Evolutionary conservation across 1,140 invertebrate genomes (phyloP).

Genomic region (Trichogramma pretiosum): DNA sequence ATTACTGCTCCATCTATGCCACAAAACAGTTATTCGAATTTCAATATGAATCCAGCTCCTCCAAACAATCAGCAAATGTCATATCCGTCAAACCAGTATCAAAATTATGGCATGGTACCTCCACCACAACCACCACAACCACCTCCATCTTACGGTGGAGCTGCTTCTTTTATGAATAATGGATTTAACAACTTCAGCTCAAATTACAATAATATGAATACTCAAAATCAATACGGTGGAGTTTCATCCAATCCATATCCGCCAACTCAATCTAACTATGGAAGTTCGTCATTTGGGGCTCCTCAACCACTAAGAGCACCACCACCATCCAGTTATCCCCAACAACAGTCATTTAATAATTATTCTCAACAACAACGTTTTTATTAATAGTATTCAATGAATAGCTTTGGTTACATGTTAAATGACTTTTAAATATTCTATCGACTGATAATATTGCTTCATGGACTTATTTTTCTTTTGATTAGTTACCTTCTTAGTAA

Average conservation of each 20-base stretch:
- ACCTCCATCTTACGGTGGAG: constrained; percentile 24
- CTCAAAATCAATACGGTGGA: constrained; percentile 25
- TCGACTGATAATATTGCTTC: too few relatives aligned
- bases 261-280: constrained; percentile 12
- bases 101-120: constrained; percentile 16
- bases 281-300: constrained; percentile 25
- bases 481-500: too few relatives aligned
- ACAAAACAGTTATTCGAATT: constrained; percentile 9
- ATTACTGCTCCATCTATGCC: not conserved
- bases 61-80: constrained; percentile 20
- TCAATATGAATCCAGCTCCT: constrained; percentile 3
- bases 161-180: constrained; percentile 33
- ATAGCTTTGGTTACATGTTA: too few relatives aligned
- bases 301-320: constrained; percentile 8
- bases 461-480: too few relatives aligned
- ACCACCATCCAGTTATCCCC: constrained; percentile 28
- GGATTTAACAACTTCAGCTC: constrained; percentile 35
- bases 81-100: constrained; percentile 27
- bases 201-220: constrained; percentile 22
- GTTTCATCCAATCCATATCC: constrained; percentile 25
- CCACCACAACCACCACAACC: constrained; percentile 20
- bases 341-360: constrained; percentile 35
- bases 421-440: too few relatives aligned
- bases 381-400: constrained; percentile 26
- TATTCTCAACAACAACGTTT: constrained; percentile 35